Percentiles rank a stretch among this genome's conserved stretches.
Conservation (phyloP, 2,888 invertebrate species). For the Thera britannica region DNA sequence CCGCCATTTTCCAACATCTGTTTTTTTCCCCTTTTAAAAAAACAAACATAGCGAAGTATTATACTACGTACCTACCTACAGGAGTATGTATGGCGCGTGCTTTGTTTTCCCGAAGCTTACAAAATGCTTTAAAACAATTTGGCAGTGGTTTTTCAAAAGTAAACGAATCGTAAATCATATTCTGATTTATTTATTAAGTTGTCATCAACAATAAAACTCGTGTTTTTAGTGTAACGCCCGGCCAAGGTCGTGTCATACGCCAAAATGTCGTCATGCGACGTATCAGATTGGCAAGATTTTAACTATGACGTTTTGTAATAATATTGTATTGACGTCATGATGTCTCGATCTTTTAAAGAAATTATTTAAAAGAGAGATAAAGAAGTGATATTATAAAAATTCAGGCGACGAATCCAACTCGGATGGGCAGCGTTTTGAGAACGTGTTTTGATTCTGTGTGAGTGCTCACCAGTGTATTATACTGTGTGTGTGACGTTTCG, state of each 20-base stretch:
- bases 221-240: conserved; percentile 44
- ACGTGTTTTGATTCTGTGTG: no score
- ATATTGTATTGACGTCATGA: conserved; percentile 32
- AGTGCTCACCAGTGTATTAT: no score
- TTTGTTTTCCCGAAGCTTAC: not conserved
- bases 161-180: conserved; percentile 22
- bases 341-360: not conserved
- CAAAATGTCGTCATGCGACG: conserved; percentile 46
- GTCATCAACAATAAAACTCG: conserved; percentile 21
- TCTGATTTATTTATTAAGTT: conserved; percentile 13
- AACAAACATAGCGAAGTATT: conserved; percentile 13
- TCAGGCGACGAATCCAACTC: no score
- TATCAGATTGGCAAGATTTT: conserved; percentile 23
- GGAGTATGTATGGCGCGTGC: no score
- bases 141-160: conserved; percentile 15
- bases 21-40: conserved; percentile 37
- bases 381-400: no score
- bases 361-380: not conserved
- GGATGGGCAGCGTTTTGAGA: no score
- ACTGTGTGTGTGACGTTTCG: no score
- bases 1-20: conserved; percentile 52
- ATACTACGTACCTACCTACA: not conserved
- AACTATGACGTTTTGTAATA: conserved; percentile 12
- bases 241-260: conserved; percentile 46
- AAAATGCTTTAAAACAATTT: not conserved